phyloP scores from a whole-genome alignment of 2,888 invertebrate genomes.

The Leucophora obtusa region DNA sequence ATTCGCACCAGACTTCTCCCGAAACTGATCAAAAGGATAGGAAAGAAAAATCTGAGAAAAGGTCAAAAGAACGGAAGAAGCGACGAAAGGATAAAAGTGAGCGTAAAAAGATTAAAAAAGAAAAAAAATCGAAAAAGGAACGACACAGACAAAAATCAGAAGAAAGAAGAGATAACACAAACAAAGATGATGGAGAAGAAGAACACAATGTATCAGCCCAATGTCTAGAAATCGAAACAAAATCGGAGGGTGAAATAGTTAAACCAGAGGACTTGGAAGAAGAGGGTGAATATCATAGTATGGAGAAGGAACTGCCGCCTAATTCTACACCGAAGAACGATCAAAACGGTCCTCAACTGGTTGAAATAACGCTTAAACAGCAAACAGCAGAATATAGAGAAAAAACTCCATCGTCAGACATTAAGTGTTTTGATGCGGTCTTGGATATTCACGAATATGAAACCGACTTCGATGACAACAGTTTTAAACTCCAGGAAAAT shows the following conservation, averaged over 20 bases:
- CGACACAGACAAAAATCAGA: constrained; percentile 53
- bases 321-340: constrained; percentile 44
- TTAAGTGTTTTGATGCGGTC: constrained; percentile 73
- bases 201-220: constrained; percentile 15
- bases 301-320: constrained; percentile 25
- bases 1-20: constrained; percentile 47
- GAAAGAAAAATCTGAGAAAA: constrained; percentile 60
- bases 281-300: constrained; percentile 27
- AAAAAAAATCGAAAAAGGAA: constrained; percentile 67
- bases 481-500: constrained; percentile 58
- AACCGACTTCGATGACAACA: constrained; percentile 69
- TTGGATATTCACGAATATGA: constrained; percentile 73
- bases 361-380: constrained; percentile 25
- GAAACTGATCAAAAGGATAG: constrained; percentile 54
- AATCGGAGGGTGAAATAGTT: constrained; percentile 60
- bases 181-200: constrained; percentile 48
- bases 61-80: constrained; percentile 71
- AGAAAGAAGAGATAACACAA: constrained; percentile 46
- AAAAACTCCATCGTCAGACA: constrained; percentile 55
- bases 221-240: constrained; percentile 35
- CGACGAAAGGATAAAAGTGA: constrained; percentile 69
- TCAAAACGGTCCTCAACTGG: constrained; percentile 7
- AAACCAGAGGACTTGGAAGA: constrained; percentile 39
- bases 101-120: constrained; percentile 70
- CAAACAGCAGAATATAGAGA: constrained; percentile 30